Conservation (phyloP, 2,797 vertebrate species). For the Phyllotis vaccarum region DNA sequence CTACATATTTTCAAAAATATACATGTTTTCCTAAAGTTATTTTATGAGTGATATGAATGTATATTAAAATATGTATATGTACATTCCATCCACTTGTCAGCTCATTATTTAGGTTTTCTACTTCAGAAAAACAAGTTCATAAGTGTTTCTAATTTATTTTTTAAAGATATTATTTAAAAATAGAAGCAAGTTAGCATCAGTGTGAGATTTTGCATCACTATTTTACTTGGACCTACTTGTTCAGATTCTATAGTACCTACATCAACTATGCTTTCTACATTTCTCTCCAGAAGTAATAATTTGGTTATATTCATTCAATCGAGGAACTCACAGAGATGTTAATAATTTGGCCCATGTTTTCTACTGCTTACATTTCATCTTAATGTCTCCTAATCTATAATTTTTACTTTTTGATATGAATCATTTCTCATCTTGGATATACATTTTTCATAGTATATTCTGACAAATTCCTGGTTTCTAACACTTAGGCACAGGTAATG, state of each 20-base stretch:
- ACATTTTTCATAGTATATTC: not conserved
- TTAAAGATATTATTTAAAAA: slow-evolving; percentile 32
- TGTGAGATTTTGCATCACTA: not conserved
- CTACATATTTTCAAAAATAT: not conserved
- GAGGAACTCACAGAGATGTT: not conserved
- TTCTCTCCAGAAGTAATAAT: not conserved
- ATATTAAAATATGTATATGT: not conserved
- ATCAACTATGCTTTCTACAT: not conserved
- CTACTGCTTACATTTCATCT: not conserved
- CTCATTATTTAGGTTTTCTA: not conserved
- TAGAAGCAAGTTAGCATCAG: not conserved
- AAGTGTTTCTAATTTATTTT: slow-evolving; percentile 30
- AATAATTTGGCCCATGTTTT: not conserved
- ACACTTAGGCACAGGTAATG: too few species aligned
- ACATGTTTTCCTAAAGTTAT: not conserved
- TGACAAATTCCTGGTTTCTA: not conserved
- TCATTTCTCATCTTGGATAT: not conserved
- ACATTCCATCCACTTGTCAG: not conserved
- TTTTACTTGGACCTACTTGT: not conserved
- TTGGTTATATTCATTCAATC: not conserved
- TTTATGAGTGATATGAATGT: not conserved
- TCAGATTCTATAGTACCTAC: not conserved
- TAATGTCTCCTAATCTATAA: not conserved
- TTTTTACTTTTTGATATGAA: not conserved
- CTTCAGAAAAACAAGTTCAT: slow-evolving; percentile 23